phyloP scores from a whole-genome alignment of 2,797 vertebrate genomes.

The Anabas testudineus region DNA sequence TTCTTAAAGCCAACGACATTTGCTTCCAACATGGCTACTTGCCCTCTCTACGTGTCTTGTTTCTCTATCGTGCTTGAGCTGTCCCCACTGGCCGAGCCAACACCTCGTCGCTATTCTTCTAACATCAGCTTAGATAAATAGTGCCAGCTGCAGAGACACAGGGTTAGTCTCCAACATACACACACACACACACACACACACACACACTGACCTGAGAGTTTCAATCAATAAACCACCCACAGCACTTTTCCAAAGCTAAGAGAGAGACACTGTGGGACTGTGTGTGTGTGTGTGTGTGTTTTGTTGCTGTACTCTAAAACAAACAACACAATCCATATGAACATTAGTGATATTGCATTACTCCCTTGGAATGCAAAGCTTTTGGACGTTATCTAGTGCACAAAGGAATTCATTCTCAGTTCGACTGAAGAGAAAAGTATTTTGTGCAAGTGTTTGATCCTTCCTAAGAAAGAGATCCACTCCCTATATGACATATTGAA shows the following conservation, averaged over 20 bases:
- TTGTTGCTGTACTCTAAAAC: slow-evolving; percentile 35
- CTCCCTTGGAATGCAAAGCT: slow-evolving; percentile 12
- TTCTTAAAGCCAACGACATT: slow-evolving; percentile 64
- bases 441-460: background rate
- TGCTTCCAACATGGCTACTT: slow-evolving; percentile 57
- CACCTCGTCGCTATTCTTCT: slow-evolving; percentile 63
- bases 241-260: slow-evolving; percentile 60
- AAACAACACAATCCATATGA: slow-evolving; percentile 50
- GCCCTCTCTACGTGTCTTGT: slow-evolving; percentile 49
- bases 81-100: slow-evolving; percentile 56
- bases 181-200: slow-evolving; percentile 15
- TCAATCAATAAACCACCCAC: slow-evolving; percentile 67
- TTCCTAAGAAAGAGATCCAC: background rate
- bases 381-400: slow-evolving; percentile 27
- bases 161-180: background rate
- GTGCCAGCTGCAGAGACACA: slow-evolving; percentile 31
- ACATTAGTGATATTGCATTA: slow-evolving; percentile 45
- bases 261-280: slow-evolving; percentile 25
- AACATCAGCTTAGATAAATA: slow-evolving; percentile 63
- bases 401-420: slow-evolving; percentile 14
- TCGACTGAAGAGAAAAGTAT: background rate
- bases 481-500: slow-evolving; percentile 9
- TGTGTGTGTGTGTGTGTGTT: slow-evolving; percentile 14
- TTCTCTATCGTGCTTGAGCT: slow-evolving; percentile 44
- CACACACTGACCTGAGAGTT: slow-evolving; percentile 46